Conservation (phyloP, 2,888 invertebrate species). For the Cephonodes hylas region DNA sequence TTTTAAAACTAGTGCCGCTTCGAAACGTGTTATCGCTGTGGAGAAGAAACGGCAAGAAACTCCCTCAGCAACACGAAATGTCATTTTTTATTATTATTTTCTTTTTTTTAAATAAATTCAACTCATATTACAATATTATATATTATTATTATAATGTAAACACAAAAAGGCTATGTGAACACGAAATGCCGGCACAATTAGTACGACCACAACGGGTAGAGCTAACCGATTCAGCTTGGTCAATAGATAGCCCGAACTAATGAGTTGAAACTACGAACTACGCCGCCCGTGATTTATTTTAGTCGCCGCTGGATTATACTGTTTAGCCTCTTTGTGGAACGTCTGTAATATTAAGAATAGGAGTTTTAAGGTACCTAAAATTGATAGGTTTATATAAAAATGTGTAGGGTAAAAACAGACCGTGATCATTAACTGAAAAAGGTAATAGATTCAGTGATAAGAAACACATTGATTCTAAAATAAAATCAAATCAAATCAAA, state of each 20-base stretch:
- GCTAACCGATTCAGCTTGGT: not conserved
- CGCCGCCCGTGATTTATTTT: conserved; percentile 10
- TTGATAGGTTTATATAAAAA: not conserved
- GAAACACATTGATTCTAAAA: too few relatives aligned
- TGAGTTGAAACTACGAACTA: conserved; percentile 13
- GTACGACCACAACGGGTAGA: not conserved
- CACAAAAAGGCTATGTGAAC: too few relatives aligned
- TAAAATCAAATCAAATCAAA: too few relatives aligned
- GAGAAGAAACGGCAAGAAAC: too few relatives aligned
- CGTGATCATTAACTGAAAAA: not conserved
- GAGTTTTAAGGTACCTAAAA: not conserved
- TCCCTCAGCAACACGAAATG: too few relatives aligned
- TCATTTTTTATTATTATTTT: too few relatives aligned
- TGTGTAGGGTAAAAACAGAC: not conserved
- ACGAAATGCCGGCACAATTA: not conserved
- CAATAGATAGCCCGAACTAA: conserved; percentile 12
- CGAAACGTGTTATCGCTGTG: too few relatives aligned
- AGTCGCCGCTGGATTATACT: not conserved
- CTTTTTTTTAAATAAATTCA: too few relatives aligned
- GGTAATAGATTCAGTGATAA: too few relatives aligned
- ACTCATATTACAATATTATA: too few relatives aligned
- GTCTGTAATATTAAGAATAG: not conserved
- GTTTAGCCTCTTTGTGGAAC: not conserved
- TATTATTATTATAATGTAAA: too few relatives aligned
- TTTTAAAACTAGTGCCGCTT: too few relatives aligned